Evolutionary conservation across 2,888 invertebrate genomes (phyloP).

Genomic region (Eudasyphora cyanicolor): DNA sequence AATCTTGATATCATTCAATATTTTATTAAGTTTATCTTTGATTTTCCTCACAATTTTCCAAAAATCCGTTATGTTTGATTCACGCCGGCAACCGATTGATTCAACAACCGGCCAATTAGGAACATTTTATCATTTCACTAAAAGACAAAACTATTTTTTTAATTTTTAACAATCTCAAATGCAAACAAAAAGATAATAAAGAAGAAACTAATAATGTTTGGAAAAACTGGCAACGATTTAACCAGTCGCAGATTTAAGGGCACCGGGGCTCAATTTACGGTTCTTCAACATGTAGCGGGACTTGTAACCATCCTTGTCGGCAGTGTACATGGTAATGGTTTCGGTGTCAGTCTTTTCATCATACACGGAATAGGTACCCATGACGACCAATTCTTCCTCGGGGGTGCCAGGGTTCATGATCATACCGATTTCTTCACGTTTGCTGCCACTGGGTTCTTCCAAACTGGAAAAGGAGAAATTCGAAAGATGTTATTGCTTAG

Average conservation of each 20-base stretch:
- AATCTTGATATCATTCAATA: no score
- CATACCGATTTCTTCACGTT: conserved; percentile 77
- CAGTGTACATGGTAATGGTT: conserved; percentile 78
- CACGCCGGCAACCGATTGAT: no score
- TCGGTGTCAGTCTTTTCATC: conserved; percentile 76
- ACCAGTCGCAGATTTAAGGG: conserved; percentile 74
- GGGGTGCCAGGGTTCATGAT: conserved; percentile 77
- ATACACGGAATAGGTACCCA: conserved; percentile 76
- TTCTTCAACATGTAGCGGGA: conserved; percentile 75
- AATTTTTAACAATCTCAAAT: conserved; percentile 19
- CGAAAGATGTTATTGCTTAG: background rate
- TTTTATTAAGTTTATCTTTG: no score
- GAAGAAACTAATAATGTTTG: background rate
- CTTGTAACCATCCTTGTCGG: conserved; percentile 79
- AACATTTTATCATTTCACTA: background rate
- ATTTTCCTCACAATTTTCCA: no score
- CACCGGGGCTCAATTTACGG: conserved; percentile 73
- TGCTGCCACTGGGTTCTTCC: conserved; percentile 76
- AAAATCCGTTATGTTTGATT: no score
- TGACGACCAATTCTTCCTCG: conserved; percentile 77
- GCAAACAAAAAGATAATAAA: conserved; percentile 30
- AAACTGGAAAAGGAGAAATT: conserved; percentile 66
- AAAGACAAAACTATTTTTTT: background rate
- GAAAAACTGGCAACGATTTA: conserved; percentile 45
- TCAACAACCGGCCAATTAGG: background rate